Evolutionary conservation across 64 coral and sea anemone genomes (phyloP).

Genomic region (Catalaphyllia jardinei): DNA sequence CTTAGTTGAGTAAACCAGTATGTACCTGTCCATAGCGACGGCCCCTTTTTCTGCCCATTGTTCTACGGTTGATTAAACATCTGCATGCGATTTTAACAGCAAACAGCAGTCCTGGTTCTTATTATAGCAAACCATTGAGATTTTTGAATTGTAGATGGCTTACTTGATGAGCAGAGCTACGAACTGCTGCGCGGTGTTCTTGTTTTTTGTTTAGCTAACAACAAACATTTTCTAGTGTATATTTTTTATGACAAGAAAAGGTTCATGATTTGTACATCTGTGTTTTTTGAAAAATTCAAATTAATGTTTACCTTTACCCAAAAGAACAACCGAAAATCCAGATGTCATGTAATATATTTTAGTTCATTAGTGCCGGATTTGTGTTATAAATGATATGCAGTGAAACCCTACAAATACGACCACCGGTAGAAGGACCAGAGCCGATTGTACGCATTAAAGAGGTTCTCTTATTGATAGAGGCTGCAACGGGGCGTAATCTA

Average conservation of each 20-base stretch:
- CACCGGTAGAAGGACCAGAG: no score
- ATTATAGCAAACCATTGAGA: not conserved
- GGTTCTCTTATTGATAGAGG: no score
- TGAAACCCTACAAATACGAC: no score
- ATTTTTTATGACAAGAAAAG: not conserved
- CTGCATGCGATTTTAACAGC: slow-evolving; percentile 21
- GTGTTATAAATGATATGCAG: slow-evolving; percentile 7
- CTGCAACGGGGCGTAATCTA: no score
- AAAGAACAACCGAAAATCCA: not conserved
- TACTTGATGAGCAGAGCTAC: not conserved
- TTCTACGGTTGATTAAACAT: slow-evolving; percentile 11
- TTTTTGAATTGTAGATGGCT: slow-evolving; percentile 21
- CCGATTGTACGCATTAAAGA: no score
- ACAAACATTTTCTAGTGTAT: not conserved
- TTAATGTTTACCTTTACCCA: not conserved
- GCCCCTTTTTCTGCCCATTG: not conserved
- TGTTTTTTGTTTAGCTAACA: not conserved
- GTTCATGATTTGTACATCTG: no score
- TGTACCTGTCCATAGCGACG: not conserved
- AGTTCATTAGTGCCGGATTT: not conserved
- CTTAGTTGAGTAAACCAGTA: not conserved
- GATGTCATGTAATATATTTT: not conserved
- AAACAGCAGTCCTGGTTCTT: not conserved
- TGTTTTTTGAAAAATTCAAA: not conserved
- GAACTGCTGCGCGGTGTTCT: not conserved